Base-by-base conservation (phyloP, 1,140 invertebrate species). In the Drosophila sproati region DNA sequence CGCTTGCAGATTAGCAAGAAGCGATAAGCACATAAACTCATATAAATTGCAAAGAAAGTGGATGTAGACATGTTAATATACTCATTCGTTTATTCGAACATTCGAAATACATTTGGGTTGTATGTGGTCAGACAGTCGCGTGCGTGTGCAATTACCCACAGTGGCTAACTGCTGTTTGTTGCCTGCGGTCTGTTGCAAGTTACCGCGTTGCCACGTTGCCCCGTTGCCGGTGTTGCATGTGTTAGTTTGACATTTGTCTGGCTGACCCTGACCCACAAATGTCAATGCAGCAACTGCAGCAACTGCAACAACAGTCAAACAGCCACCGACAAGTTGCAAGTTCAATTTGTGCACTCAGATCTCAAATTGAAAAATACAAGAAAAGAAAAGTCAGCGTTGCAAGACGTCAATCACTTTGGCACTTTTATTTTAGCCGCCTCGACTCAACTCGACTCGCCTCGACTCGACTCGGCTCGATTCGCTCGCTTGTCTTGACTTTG, bases 181-280 rank as follows among this genome's bases (percentile, higher is more conserved):
- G 28, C 31, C 41, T 20, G 20, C 39, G 31, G 20, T 20, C 1
- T 20, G 41, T 31, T n/a, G 32, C 47, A 55, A 55, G 35, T 66
- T 28, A 20, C 52, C 20, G 32, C 3, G 52, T 8, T n/a, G 20
- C 54, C 28, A 34, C 34, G 63, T 56, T 63, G 61, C 54, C 48
- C n/a, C 28, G 39, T 39, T 39, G 57, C 34, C 7, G 28, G 32
- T 62, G 45, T 72, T 67, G 67, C 56, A 64, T 70, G 68, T 67
- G 75, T 68, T 77, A 67, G 66, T 51, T 77, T 88, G 83, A 88
- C 83, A 87, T 87, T 87, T 88, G 83, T 63, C 70, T 66, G 74
- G 60, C 80, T 88, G 85, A 88, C 83, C 83, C 83, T 89, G 83
- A 88, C 83, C 85, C 85, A 88, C 80, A 88, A 86, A 85, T 61